Conservation (phyloP, 1,140 invertebrate genomes). For the Neodiprion virginianus region DNA sequence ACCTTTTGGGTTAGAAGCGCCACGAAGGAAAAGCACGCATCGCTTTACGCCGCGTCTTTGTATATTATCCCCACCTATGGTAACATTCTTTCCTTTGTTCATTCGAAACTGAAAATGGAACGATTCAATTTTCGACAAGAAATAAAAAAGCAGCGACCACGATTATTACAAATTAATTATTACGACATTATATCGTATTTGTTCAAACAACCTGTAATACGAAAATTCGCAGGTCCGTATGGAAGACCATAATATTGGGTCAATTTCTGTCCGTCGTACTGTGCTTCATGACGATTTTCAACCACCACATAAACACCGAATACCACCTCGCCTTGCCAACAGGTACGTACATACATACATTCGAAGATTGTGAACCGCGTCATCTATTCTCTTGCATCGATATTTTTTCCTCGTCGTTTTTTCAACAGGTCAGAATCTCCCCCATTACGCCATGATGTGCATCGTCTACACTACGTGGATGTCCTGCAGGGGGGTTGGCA, state of each 20-base stretch:
- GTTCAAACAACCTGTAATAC: no score
- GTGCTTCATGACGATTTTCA: conserved; percentile 78
- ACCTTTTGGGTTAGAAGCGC: no score
- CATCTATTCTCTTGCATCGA: background rate
- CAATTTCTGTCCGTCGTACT: conserved; percentile 78
- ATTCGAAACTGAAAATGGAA: no score
- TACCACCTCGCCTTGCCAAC: conserved; percentile 76
- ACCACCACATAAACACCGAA: conserved; percentile 74
- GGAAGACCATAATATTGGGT: conserved; percentile 77
- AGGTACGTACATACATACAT: conserved; percentile 52
- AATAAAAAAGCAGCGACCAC: no score
- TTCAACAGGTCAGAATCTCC: conserved; percentile 75
- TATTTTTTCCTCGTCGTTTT: conserved; percentile 5
- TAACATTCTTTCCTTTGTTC: no score
- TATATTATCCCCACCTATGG: no score
- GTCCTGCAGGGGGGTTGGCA: conserved; percentile 71
- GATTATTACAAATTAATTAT: no score
- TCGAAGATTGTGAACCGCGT: conserved; percentile 1
- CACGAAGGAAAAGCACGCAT: no score
- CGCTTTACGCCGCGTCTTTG: no score
- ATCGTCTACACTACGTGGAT: conserved; percentile 78
- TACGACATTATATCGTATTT: no score
- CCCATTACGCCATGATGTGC: conserved; percentile 81
- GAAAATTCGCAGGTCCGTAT: conserved; percentile 68
- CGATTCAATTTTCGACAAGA: no score